Percentiles rank a stretch among this genome's conserved stretches.
Conservation (phyloP, 2,888 invertebrate genomes). For the Macropis europaea region DNA sequence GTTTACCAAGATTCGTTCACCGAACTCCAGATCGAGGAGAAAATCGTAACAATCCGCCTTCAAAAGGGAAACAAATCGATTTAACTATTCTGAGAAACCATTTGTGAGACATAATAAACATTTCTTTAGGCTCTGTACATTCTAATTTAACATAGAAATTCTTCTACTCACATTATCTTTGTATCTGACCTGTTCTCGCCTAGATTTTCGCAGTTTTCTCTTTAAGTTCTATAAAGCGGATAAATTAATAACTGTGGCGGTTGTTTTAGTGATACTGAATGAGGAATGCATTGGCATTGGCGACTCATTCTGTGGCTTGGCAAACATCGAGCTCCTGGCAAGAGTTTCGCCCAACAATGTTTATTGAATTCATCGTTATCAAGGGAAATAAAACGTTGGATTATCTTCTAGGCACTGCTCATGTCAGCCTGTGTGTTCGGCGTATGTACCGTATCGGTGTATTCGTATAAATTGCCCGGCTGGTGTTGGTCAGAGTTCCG, state of each 20-base stretch:
- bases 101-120: no score
- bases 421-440: not conserved
- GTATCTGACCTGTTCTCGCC: no score
- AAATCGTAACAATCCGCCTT: conserved; percentile 12
- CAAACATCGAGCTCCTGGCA: conserved; percentile 23
- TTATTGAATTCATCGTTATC: conserved; percentile 20
- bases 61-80: not conserved
- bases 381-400: conserved; percentile 1
- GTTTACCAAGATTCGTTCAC: conserved; percentile 28
- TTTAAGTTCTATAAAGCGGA: not conserved
- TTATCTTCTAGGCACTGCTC: not conserved
- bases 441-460: not conserved
- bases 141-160: no score
- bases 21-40: conserved; percentile 22
- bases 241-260: conserved; percentile 3
- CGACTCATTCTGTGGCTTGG: conserved; percentile 19
- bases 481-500: not conserved
- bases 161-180: no score
- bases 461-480: not conserved
- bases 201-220: not conserved
- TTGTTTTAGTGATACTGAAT: not conserved
- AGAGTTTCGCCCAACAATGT: conserved; percentile 2
- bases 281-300: conserved; percentile 31
- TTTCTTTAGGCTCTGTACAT: no score
- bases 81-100: not conserved